Evolutionary conservation across 2,113 vertebrate genomes (phyloP).

Genomic region (Otolemur garnettii): DNA sequence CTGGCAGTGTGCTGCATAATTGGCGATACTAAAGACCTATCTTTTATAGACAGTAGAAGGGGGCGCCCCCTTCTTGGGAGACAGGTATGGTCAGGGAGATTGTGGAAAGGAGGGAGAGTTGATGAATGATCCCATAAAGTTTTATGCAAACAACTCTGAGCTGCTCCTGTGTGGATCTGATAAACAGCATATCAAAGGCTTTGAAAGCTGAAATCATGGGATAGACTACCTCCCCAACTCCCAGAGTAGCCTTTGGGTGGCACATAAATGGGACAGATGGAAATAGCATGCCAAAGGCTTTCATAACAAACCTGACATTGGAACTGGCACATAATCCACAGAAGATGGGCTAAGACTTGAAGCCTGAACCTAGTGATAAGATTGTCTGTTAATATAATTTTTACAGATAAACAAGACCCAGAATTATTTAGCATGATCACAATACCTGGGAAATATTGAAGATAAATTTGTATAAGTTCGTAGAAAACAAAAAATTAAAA

Average conservation of each 20-base stretch:
- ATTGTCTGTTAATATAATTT: neutral
- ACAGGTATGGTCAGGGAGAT: neutral
- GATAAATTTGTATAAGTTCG: neutral
- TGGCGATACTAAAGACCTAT: neutral
- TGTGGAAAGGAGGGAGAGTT: neutral
- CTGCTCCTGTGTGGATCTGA: neutral
- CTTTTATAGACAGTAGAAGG: neutral
- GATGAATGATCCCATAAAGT: neutral
- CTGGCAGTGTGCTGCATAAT: neutral
- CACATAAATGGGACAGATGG: neutral
- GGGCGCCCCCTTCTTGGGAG: neutral
- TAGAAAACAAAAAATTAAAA: neutral
- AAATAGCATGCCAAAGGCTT: neutral
- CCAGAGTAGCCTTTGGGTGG: neutral
- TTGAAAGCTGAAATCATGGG: neutral
- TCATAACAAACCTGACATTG: neutral
- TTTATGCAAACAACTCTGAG: neutral
- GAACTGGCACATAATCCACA: neutral
- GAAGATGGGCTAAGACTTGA: neutral
- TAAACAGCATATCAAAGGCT: neutral
- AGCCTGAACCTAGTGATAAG: neutral
- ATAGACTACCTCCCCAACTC: neutral
- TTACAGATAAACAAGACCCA: conserved; percentile 32
- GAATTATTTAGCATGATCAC: neutral
- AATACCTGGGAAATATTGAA: neutral